Percentiles rank a stretch among this genome's conserved stretches.
Evolutionary conservation across 1,140 invertebrate genomes (phyloP).

Genomic region (Teleogryllus occipitalis): DNA sequence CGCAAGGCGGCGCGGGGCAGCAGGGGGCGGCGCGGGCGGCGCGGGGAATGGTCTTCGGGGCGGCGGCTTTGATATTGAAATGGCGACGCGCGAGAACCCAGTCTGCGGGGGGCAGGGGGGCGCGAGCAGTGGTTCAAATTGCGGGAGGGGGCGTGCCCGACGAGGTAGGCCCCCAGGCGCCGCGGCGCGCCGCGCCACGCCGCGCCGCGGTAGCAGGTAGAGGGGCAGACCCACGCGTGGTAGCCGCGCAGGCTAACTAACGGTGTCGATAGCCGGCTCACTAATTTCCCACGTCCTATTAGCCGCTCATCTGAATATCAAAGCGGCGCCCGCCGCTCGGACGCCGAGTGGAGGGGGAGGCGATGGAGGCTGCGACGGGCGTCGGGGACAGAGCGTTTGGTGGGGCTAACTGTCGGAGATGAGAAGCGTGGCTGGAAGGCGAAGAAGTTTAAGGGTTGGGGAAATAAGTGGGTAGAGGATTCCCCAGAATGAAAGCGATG

Average conservation of each 20-base stretch:
- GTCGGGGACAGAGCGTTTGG: not conserved
- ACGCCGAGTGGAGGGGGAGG: not conserved
- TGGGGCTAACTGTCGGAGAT: not conserved
- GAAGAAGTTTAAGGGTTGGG: not conserved
- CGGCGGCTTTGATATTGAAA: too few species aligned
- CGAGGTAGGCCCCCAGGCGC: not conserved
- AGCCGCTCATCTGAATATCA: slow-evolving; percentile 3
- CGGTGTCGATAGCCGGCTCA: not conserved
- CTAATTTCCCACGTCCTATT: slow-evolving; percentile 4
- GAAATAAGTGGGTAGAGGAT: too few species aligned
- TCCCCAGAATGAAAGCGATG: too few species aligned
- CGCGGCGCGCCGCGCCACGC: too few species aligned
- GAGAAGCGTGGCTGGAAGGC: not conserved
- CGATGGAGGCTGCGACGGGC: not conserved
- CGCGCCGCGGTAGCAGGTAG: not conserved
- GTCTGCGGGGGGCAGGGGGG: too few species aligned
- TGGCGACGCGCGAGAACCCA: too few species aligned
- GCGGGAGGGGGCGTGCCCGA: not conserved
- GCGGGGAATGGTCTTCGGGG: too few species aligned
- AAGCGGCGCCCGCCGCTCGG: not conserved
- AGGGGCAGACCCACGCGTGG: not conserved
- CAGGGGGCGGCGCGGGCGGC: too few species aligned
- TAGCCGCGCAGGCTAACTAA: not conserved
- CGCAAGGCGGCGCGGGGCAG: too few species aligned
- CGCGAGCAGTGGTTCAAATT: not conserved